Evolutionary conservation across 2,113 vertebrate genomes (phyloP).

Genomic region (Oryzias woworae): DNA sequence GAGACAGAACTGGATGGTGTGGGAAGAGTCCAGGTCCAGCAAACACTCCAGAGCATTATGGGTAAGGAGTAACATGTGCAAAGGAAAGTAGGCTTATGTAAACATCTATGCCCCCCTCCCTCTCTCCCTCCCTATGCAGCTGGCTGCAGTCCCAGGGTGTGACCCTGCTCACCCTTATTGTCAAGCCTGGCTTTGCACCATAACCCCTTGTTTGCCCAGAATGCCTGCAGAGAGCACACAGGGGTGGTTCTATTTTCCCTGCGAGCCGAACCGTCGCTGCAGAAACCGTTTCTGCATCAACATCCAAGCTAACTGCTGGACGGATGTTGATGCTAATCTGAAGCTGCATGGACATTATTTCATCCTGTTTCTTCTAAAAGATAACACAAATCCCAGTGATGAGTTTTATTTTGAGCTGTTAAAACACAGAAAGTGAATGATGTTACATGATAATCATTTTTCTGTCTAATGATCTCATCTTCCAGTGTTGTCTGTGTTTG

Average conservation of each 20-base stretch:
- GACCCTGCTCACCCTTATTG: constrained; percentile 39
- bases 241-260: constrained; percentile 49
- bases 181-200: constrained; percentile 11
- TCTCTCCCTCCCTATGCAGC: constrained; percentile 47
- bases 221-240: constrained; percentile 41
- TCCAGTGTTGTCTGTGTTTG: too few species aligned
- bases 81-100: constrained; percentile 33
- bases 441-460: too few species aligned
- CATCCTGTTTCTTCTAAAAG: too few species aligned
- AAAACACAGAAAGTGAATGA: too few species aligned
- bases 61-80: constrained; percentile 15
- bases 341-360: too few species aligned
- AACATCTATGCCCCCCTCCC: constrained; percentile 39
- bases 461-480: too few species aligned
- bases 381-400: too few species aligned
- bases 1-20: constrained; percentile 10
- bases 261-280: constrained; percentile 20
- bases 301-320: background rate
- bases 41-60: constrained; percentile 55
- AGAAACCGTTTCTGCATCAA: constrained; percentile 19
- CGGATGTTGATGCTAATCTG: background rate
- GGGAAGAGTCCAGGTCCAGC: constrained; percentile 53
- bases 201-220: constrained; percentile 8
- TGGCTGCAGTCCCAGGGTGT: constrained; percentile 61
- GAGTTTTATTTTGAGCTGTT: too few species aligned